phyloP scores from a whole-genome alignment of 2,888 invertebrate species.

The Dusona sp. region DNA sequence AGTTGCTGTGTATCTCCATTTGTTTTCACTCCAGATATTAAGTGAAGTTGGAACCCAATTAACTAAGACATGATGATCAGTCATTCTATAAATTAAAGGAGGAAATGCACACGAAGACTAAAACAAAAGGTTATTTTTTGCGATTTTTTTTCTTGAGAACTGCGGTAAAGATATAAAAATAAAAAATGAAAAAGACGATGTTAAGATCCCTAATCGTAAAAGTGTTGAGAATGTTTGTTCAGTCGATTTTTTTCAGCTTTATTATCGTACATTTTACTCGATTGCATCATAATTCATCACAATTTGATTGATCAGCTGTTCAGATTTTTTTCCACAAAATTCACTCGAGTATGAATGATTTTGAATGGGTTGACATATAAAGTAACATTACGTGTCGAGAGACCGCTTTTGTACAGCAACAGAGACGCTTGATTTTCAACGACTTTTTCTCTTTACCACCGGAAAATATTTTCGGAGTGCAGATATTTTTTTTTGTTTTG shows the following conservation, averaged over 20 bases:
- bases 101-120: neutral
- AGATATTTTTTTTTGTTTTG: neutral
- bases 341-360: conserved; percentile 4
- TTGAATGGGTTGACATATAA: neutral
- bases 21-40: too few species aligned
- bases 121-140: neutral
- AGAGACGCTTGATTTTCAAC: conserved; percentile 1
- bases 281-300: neutral
- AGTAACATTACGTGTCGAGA: neutral
- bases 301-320: conserved; percentile 13
- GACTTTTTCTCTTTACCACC: conserved; percentile 6
- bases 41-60: too few species aligned
- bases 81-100: neutral
- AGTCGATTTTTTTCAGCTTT: neutral
- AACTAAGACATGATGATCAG: neutral
- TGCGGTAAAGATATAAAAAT: neutral
- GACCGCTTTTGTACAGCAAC: neutral
- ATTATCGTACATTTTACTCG: neutral
- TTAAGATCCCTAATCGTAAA: neutral
- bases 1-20: too few species aligned
- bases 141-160: neutral
- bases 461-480: conserved; percentile 15
- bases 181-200: neutral
- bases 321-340: conserved; percentile 16
- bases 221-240: conserved; percentile 1